These are phyloP conservation scores for Scyliorhinus canicula DNA, from an alignment of 2,797 vertebrate species.

Conservation along the genomic window DNA sequence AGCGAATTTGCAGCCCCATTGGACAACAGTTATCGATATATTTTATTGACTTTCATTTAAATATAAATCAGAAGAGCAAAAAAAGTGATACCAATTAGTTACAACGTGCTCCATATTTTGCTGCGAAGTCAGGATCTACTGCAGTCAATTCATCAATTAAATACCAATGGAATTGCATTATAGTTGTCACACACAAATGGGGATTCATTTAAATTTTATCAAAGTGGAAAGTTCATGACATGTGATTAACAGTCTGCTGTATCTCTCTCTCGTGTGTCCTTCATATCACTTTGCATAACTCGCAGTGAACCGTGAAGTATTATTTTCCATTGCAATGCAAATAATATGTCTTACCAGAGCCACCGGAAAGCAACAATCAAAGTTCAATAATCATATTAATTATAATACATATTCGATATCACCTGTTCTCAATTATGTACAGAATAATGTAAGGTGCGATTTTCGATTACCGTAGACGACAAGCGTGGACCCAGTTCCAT, in stretches of 20 bases:
- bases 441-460: not conserved
- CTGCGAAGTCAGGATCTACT: not conserved
- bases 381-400: not conserved
- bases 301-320: not conserved
- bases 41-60: not conserved
- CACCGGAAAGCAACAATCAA: not conserved
- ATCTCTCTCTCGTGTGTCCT: not conserved
- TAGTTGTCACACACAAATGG: not conserved
- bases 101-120: not conserved
- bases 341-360: not conserved
- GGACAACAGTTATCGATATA: not conserved
- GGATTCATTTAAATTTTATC: not conserved
- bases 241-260: not conserved
- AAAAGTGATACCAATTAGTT: not conserved
- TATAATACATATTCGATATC: not conserved
- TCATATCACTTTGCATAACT: not conserved
- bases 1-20: not conserved
- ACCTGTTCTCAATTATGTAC: not conserved
- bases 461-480: not conserved
- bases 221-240: not conserved
- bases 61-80: not conserved
- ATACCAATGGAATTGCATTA: not conserved
- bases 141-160: not conserved
- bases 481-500: constrained; percentile 22
- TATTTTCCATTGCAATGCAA: not conserved